Evolutionary conservation across 2,888 invertebrate species (phyloP).

Genomic region (Mechanitis messenoides): DNA sequence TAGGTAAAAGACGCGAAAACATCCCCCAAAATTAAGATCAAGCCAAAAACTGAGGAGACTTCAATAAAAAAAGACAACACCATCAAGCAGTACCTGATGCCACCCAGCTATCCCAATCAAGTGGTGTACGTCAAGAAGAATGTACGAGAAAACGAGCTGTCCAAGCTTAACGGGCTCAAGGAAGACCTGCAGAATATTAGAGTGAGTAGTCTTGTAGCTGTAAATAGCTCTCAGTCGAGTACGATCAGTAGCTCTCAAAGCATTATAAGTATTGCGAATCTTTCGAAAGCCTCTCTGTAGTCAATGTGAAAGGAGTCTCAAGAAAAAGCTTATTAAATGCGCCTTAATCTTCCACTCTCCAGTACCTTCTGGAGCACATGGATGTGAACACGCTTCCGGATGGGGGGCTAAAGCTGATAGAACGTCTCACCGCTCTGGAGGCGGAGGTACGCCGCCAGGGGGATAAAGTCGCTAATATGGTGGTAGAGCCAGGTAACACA

Average conservation of each 20-base stretch:
- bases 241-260: no score
- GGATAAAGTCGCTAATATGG: slow-evolving; percentile 68
- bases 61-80: slow-evolving; percentile 30
- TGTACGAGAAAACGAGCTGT: slow-evolving; percentile 63
- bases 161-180: slow-evolving; percentile 60
- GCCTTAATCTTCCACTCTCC: slow-evolving; percentile 6
- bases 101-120: slow-evolving; percentile 62
- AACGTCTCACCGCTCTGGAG: slow-evolving; percentile 65
- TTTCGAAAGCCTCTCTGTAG: no score
- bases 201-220: slow-evolving; percentile 39
- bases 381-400: slow-evolving; percentile 76
- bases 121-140: slow-evolving; percentile 62
- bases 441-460: slow-evolving; percentile 61
- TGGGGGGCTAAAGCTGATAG: slow-evolving; percentile 75
- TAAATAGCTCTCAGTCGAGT: no score
- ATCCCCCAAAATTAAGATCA: slow-evolving; percentile 36
- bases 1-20: slow-evolving; percentile 29
- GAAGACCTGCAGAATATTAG: slow-evolving; percentile 59
- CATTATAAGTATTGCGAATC: not conserved
- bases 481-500: slow-evolving; percentile 55
- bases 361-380: slow-evolving; percentile 61
- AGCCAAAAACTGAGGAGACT: slow-evolving; percentile 25
- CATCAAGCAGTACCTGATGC: slow-evolving; percentile 55
- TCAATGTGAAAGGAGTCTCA: no score
- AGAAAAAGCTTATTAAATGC: no score